A percentile compares a stretch with the other conserved stretches of the same genome.
Evolutionary conservation across 2,888 invertebrate species (phyloP).

Genomic region (Scelioninae gen. 2): DNA sequence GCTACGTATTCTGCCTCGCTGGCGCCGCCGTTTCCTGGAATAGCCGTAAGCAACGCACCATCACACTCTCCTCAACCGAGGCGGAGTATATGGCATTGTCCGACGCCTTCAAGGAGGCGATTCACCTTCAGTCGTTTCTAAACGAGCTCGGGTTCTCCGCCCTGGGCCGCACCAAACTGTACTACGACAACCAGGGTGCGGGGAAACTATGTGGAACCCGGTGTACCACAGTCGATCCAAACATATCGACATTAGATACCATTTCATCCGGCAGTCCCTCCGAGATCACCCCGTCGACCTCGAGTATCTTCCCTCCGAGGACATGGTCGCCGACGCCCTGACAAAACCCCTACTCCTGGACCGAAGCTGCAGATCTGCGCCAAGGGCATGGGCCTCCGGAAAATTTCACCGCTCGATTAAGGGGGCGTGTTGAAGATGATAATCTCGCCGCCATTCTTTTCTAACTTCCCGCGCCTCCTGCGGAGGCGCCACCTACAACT

Average conservation of each 20-base stretch:
- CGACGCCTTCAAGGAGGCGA: constrained; percentile 46
- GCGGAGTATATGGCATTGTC: constrained; percentile 36
- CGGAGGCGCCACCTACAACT: too few species aligned
- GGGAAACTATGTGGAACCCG: constrained; percentile 49
- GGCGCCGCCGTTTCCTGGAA: constrained; percentile 42
- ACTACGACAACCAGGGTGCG: constrained; percentile 55
- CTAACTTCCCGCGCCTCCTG: too few species aligned
- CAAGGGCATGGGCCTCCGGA: too few species aligned
- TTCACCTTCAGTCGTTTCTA: constrained; percentile 38
- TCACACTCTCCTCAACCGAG: constrained; percentile 12
- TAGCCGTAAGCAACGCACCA: constrained; percentile 55
- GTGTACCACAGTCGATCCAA: constrained; percentile 53
- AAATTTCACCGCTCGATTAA: too few species aligned
- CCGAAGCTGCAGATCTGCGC: too few species aligned
- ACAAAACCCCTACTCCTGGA: constrained; percentile 28
- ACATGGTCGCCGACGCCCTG: constrained; percentile 52
- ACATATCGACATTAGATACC: constrained; percentile 54
- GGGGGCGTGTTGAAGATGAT: too few species aligned
- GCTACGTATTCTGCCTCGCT: constrained; percentile 24
- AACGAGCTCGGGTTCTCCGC: constrained; percentile 32
- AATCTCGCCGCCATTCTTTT: too few species aligned
- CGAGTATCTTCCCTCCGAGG: constrained; percentile 39
- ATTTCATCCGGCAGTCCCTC: too few species aligned
- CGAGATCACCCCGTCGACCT: constrained; percentile 17
- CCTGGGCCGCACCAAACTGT: constrained; percentile 7